Evolutionary conservation across 2,113 vertebrate genomes (phyloP), one percentile per base, ranked within the genome.

Genomic region (Nycticryphes semicollaris): DNA sequence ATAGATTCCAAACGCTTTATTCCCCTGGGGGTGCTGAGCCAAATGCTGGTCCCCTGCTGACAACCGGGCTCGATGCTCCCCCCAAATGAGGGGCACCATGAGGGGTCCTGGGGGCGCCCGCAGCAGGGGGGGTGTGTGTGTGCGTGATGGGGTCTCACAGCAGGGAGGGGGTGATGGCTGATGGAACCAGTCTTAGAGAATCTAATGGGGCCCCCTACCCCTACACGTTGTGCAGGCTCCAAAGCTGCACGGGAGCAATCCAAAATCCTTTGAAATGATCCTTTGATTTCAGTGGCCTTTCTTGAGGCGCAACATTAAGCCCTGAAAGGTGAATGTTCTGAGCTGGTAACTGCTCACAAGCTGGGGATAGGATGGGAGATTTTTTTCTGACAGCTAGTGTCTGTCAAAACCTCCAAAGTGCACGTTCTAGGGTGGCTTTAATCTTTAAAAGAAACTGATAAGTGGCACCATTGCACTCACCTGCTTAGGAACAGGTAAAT

Each of bases 71-170:
- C 1, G 1, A 51, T 0, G 30, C 63, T 33, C 59, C 45, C 70
- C 77, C 27, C 1, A 5, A 3, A 4, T 1, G 14, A 4, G 14
- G 56, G 77, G 53, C 14, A 1, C 3, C 3, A 14, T 0, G 15
- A 24, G 86, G 74, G 69, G 86, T 27, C 74, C 86, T 18, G 76
- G 2, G 16, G 2, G 28, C 1, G 3, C 53, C 37, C 14, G 3
- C 30, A 0, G 70, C 3, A 1, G 8, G 33, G 19, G 24, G 63
- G 60, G 10, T 11, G 85, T 21, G 84, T 39, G 9, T n/a, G 82
- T 66, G 20, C 0, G 33, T 35, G 85, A 10, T 17, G 72, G 50
- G 28, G 51, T 57, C 67, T 31, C 17, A 2, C 30, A 1, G 66
- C 3, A 1, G 8, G 31, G 17, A 33, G 64, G 56, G 10, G 84